phyloP scores from a whole-genome alignment of 2,113 vertebrate genomes.

The Brachionichthys hirsutus region DNA sequence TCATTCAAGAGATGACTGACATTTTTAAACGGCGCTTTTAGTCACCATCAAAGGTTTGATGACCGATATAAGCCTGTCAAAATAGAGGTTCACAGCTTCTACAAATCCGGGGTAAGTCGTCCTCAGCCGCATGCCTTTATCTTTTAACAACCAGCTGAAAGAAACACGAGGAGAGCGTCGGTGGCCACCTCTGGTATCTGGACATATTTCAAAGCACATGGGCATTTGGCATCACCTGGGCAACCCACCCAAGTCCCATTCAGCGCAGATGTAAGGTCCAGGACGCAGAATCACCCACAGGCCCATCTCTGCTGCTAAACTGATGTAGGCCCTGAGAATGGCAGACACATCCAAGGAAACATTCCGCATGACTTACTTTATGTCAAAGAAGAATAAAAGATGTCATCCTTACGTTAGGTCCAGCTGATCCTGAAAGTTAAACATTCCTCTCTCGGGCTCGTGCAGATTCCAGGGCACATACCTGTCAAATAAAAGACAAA shows the following conservation, averaged over 20 bases:
- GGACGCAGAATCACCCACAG: constrained; percentile 92
- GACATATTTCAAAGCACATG: constrained; percentile 1
- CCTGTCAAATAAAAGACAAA: no score
- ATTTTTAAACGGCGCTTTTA: no score
- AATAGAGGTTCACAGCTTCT: constrained; percentile 82
- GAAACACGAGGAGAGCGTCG: background rate
- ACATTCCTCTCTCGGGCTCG: no score
- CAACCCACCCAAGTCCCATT: constrained; percentile 88
- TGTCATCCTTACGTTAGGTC: no score
- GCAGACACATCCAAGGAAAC: background rate
- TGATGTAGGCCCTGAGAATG: constrained; percentile 81
- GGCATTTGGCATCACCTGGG: constrained; percentile 62
- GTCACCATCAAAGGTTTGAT: constrained; percentile 85
- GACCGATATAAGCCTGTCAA: constrained; percentile 79
- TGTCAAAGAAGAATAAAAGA: no score
- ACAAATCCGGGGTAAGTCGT: constrained; percentile 87
- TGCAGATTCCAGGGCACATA: no score
- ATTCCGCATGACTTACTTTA: no score
- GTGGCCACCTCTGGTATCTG: background rate
- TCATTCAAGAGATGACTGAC: no score
- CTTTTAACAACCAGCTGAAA: constrained; percentile 86
- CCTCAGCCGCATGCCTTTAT: constrained; percentile 85
- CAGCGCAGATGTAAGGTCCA: constrained; percentile 90
- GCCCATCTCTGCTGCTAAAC: constrained; percentile 81
- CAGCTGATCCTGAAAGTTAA: no score